Evolutionary conservation across 2,797 vertebrate genomes (phyloP), one percentile per base, ranked within the genome.

Genomic region (Gallinago stenura): DNA sequence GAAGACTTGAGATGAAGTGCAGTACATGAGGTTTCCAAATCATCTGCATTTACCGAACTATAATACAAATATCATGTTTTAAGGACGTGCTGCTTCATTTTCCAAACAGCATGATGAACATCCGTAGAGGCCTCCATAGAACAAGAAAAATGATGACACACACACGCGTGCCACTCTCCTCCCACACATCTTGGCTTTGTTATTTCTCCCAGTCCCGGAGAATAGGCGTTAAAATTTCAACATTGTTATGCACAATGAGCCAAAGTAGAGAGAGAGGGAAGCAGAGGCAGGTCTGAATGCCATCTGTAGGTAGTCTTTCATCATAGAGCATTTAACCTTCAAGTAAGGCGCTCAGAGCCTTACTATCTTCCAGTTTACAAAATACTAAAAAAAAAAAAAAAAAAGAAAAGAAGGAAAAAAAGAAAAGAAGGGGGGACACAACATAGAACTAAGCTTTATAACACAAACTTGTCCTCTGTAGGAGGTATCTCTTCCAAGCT

Each of bases 41-140:
- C 61, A 88, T 37, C 9, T 10, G 64, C 87, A 83, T 95, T 92
- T 83, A 92, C 89, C 92, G 72, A 39, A 84, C 35, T 65, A 82
- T 81, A 87, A 51, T 19, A n/a, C 72, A 88, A 92, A 95, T 58
- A 45, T 3, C 91, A 54, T 33, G 6, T 56, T 87, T 83, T 75
- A 77, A 65, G 65, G 83, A 88, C 78, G 43, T 25, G 46, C 85
- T 61, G 45, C 83, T 96, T 93, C 16, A 18, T 94, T 95, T 96
- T 66, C 82, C 84, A 86, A 95, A 84, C 86, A 95, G 66, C 31
- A 20, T 9, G 82, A 89, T 65, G 68, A 96, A 73, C 89, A 93
- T 91, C 89, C 76, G 0, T 4, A 24, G 31, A 91, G 85, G 79
- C 45, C 61, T 90, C 77, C 60, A 60, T 8, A 87, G 66, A 87